Base-by-base conservation (phyloP, 2,888 invertebrate species). In the Ditula angustiorana region DNA sequence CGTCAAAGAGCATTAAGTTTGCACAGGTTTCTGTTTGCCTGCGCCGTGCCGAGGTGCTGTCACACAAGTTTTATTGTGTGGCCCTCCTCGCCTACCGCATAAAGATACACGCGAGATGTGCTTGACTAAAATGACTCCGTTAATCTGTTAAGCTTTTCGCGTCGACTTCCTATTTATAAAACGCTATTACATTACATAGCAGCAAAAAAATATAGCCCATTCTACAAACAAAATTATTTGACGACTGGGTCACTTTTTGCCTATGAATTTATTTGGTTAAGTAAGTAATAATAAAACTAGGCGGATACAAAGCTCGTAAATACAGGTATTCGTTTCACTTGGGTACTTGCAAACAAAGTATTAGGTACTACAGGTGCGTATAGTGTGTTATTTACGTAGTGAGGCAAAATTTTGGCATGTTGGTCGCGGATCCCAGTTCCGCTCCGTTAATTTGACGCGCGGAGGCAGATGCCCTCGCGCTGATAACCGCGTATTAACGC, bases 391-490 rank as follows among this genome's bases (percentile, higher is more conserved):
- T 71, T 72, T 73, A 64, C 67, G 67, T 68, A 69, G 73, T 74
- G 77, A 79, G 85, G 82, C 81, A 76, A 86, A 84, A 80, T 30
- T 86, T 88, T 75, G 79, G 81, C 79, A 73, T 76, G 76, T 75
- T 70, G 67, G 74, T 72, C 69, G 71, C 73, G 57, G 70, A 74
- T 75, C 78, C 79, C 79, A 77, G 87, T 88, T 90, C 82, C 85
- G 83, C 85, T 71, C 81, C 80, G 88, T 87, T 87, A 85, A 85
- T 86, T 86, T 85, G 80, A 86, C 81, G 79, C 81, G 79, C 81
- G 73, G 78, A 84, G 81, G 83, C 86, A 82, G 86, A 62, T 62
- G 81, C 81, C 83, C 79, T 73, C 79, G 72, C 71, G 71, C 76
- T 74, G 84, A 86, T 84, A 82, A 70, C 73, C 69, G 69, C 67